Base-by-base conservation (phyloP, 2,888 invertebrate genomes). In the Polymixis lichenea region DNA sequence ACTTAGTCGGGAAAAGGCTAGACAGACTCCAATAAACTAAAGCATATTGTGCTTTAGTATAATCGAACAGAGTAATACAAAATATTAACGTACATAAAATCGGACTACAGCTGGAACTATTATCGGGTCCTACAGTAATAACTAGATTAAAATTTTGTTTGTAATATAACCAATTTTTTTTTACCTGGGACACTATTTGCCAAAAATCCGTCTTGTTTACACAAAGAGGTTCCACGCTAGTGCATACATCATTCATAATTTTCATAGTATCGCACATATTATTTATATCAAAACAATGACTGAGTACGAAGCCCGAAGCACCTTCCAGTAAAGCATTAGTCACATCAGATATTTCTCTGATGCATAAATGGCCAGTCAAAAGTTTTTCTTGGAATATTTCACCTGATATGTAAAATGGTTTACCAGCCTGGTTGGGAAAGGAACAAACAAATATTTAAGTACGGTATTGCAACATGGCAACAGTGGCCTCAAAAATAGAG, bases 351-450 rank as follows among this genome's bases (percentile, higher is more conserved):
- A 92, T 83, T 80, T 96, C 95, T 11, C 78, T 83, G 56, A 88
- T 86, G 15, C 62, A 56, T 43, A 90, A 78, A 3, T 69, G 22
- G 5, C 93, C 93, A 70, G 32, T 82, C 8, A 51, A 17, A 0
- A 95, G 75, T 13, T 90, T 86, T 19, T 87, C 77, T 55, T 87
- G 78, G 49, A 93, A 92, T 25, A 95, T 81, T 46, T 91, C 92
- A 3, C 95, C 95, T 2, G 94, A 94, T 69, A 96, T 61, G 78
- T 88, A 94, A 11, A 93, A 89, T 17, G 95, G 94, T 86, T 94
- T 95, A 2, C 95, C 95, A 51, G 87, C 91, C 95, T 96, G 69
- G 38, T 28, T 38, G 15, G 2, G 22, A 46, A 81, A 55, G 60
- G 13, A 1, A 46, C 3, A 49, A 43, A n/a, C 0, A 38, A n/a